phyloP scores from a whole-genome alignment of 2,888 invertebrate species.

The Eupithecia tripunctaria region DNA sequence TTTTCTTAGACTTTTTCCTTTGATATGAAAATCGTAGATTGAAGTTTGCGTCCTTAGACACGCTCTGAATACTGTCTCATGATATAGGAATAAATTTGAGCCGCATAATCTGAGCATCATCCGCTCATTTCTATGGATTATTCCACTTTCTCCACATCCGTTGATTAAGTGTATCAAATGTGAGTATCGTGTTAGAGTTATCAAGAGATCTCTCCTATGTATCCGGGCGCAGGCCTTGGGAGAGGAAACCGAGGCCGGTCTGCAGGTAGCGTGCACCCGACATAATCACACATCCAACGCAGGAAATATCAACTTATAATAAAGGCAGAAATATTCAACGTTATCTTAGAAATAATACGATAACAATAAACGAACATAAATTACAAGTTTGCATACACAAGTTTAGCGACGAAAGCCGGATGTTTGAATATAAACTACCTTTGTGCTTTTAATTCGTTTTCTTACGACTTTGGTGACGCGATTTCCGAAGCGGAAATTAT shows the following conservation, averaged over 20 bases:
- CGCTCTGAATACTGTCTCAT: conserved; percentile 24
- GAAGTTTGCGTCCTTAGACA: conserved; percentile 44
- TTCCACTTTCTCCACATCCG: conserved; percentile 61
- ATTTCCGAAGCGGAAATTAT: conserved; percentile 69
- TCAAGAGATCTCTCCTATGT: conserved; percentile 72
- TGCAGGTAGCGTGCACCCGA: conserved; percentile 62
- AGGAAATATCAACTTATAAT: conserved; percentile 35
- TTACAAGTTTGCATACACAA: conserved; percentile 35
- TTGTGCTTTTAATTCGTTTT: conserved; percentile 67
- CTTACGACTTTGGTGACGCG: conserved; percentile 61
- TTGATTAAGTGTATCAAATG: conserved; percentile 51
- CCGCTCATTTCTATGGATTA: conserved; percentile 49
- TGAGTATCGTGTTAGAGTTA: conserved; percentile 66
- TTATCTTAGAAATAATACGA: conserved; percentile 39
- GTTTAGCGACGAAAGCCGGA: conserved; percentile 69
- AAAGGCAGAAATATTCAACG: conserved; percentile 5
- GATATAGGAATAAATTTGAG: conserved; percentile 32
- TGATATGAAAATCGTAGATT: conserved; percentile 63
- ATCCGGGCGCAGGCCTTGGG: conserved; percentile 73
- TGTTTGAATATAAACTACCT: conserved; percentile 76
- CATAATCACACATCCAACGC: conserved; percentile 39
- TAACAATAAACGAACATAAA: conserved; percentile 43
- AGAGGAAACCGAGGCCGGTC: conserved; percentile 68
- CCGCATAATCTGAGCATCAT: conserved; percentile 43
- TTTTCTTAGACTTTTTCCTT: conserved; percentile 71